Conservation (phyloP, 2,888 invertebrate species). For the Limnephilus marmoratus region DNA sequence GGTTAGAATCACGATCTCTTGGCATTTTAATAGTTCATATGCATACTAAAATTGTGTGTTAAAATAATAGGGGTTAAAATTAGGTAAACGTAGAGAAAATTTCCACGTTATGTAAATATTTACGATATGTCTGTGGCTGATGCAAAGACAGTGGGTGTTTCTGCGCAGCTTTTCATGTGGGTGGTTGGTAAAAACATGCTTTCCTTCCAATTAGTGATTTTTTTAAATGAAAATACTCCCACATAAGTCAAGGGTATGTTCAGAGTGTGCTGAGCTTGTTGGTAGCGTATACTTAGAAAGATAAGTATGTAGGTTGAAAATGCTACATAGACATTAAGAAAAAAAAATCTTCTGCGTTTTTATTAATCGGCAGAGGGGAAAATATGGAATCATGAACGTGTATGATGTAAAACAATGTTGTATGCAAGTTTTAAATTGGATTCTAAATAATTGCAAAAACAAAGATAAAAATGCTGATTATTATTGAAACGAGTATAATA, state of each 20-base stretch:
- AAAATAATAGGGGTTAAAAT: background rate
- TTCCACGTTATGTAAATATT: no score
- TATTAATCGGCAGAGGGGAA: no score
- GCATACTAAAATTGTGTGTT: background rate
- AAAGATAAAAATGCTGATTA: background rate
- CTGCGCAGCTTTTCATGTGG: background rate
- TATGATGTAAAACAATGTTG: background rate
- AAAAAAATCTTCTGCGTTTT: no score
- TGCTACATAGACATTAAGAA: no score
- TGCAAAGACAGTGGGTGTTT: background rate
- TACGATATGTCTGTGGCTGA: no score
- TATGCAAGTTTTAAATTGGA: background rate
- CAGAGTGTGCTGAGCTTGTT: no score
- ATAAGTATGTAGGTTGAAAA: no score
- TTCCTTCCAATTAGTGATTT: background rate
- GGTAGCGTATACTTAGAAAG: no score
- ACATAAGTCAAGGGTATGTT: no score
- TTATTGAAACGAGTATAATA: background rate
- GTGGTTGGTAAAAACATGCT: background rate
- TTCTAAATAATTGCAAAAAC: background rate
- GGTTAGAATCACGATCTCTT: background rate
- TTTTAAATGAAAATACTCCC: background rate
- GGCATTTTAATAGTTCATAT: background rate
- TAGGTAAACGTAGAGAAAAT: no score
- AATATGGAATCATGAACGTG: background rate